Base-by-base conservation (phyloP, 2,797 vertebrate genomes). In the Enteromius radiatus region DNA sequence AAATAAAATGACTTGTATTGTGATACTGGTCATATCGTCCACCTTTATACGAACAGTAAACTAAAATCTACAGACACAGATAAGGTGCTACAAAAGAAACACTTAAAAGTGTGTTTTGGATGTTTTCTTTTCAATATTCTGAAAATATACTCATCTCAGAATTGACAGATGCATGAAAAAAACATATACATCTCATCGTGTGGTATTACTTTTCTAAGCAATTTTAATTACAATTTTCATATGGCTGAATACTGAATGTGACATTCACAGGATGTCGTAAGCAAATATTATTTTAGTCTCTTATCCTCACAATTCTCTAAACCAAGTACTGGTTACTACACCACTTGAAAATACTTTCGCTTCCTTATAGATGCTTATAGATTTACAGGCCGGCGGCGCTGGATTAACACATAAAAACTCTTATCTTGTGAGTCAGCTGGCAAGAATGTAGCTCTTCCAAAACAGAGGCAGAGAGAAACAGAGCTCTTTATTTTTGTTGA, bases 401-500 rank as follows among this genome's bases (percentile, higher is more conserved):
- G 81, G 84, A 89, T 89, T 91, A 87, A 78, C 73, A 88, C 85
- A 88, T 86, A 82, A 82, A 87, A 90, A 86, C 88, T 80, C 75
- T 83, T 85, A 87, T 90, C 88, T 84, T 83, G 31, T 84, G 68
- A 78, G 79, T 90, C 80, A 90, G 78, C 78, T 87, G 83, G 81
- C 43, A 83, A 80, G 85, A 89, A 88, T 83, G 84, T 78, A 84
- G 76, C 84, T 86, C 82, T 85, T 76, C 54, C 79, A 69, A 43
- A 65, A 74, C 43, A 38, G 67, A 76, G 74, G n/a, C 54, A 65
- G 15, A 2, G 15, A 28, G 49, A 38, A 19, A 64, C 74, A 19
- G 26, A 80, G 41, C 81, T 3, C 36, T 67, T 47, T 67, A 59
- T 56, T 70, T 75, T 75, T 45, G n/a, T n/a, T 67, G 26, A 43